phyloP scores from a whole-genome alignment of 2,113 vertebrate species.

The Heliornis fulica region DNA sequence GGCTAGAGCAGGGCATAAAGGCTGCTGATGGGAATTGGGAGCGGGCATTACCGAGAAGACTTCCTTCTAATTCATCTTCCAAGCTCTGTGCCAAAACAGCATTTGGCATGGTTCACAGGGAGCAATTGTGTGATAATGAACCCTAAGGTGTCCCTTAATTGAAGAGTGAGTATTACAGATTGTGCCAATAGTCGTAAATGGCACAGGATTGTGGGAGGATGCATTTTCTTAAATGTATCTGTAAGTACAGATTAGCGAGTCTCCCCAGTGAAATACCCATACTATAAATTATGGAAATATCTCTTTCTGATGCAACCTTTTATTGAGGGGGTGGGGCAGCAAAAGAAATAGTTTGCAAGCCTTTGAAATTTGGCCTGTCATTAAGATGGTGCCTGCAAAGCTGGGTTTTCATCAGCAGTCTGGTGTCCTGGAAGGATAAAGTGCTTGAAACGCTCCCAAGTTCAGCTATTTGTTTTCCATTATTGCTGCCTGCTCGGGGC shows the following conservation, averaged over 20 bases:
- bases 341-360: conserved; percentile 71
- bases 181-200: conserved; percentile 85
- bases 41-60: conserved; percentile 79
- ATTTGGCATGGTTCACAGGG: conserved; percentile 90
- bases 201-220: conserved; percentile 82
- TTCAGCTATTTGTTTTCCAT: conserved; percentile 70
- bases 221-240: conserved; percentile 89
- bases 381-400: conserved; percentile 77
- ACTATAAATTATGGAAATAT: conserved; percentile 86
- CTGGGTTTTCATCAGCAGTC: conserved; percentile 71
- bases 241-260: conserved; percentile 87
- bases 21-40: conserved; percentile 78
- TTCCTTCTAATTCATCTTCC: conserved; percentile 86
- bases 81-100: conserved; percentile 87
- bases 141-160: conserved; percentile 92
- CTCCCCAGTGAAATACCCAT: conserved; percentile 81
- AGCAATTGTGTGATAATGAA: conserved; percentile 90
- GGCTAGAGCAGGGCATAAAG: conserved; percentile 62
- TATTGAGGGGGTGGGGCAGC: conserved; percentile 66
- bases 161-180: conserved; percentile 84
- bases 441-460: conserved; percentile 73
- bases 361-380: conserved; percentile 74
- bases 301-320: conserved; percentile 79
- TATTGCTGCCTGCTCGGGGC: conserved; percentile 50
- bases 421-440: conserved; percentile 67